Conservation (phyloP, 1,140 invertebrate species). For the Eufriesea mexicana region DNA sequence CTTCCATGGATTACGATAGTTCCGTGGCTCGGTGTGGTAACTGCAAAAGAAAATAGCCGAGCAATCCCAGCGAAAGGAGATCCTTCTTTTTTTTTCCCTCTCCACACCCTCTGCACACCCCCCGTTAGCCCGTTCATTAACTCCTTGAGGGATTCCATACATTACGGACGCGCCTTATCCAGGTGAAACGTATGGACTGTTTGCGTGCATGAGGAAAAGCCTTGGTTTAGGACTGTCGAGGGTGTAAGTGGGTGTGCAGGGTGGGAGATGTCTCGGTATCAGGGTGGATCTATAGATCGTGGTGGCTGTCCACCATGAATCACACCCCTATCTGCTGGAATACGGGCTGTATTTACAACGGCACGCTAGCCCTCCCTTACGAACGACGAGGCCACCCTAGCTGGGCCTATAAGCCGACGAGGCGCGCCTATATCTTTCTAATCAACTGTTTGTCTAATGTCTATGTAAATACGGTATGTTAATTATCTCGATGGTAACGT, state of each 20-base stretch:
- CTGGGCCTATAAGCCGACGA: slow-evolving; percentile 25
- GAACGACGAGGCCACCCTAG: slow-evolving; percentile 7
- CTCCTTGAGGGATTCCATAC: slow-evolving; percentile 71
- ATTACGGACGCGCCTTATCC: slow-evolving; percentile 73
- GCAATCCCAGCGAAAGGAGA: not conserved
- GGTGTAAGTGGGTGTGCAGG: slow-evolving; percentile 9
- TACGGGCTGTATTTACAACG: slow-evolving; percentile 72
- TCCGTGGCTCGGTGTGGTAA: not conserved
- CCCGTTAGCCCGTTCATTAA: slow-evolving; percentile 60
- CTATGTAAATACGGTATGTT: slow-evolving; percentile 75
- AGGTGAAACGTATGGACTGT: slow-evolving; percentile 77
- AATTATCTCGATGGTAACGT: slow-evolving; percentile 73
- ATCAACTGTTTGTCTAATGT: slow-evolving; percentile 76
- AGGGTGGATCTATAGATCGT: slow-evolving; percentile 75
- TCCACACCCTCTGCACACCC: not conserved
- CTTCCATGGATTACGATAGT: not conserved
- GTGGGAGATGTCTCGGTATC: slow-evolving; percentile 73
- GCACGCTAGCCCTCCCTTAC: slow-evolving; percentile 70
- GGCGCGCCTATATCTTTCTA: slow-evolving; percentile 71
- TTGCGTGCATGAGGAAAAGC: slow-evolving; percentile 71
- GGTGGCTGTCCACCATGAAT: slow-evolving; percentile 74
- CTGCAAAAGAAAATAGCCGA: not conserved
- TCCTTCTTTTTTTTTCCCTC: not conserved
- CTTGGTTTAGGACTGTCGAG: slow-evolving; percentile 33
- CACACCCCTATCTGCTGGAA: slow-evolving; percentile 74